Evolutionary conservation across 2,888 invertebrate species (phyloP).

Genomic region (Allolobophora icterica): DNA sequence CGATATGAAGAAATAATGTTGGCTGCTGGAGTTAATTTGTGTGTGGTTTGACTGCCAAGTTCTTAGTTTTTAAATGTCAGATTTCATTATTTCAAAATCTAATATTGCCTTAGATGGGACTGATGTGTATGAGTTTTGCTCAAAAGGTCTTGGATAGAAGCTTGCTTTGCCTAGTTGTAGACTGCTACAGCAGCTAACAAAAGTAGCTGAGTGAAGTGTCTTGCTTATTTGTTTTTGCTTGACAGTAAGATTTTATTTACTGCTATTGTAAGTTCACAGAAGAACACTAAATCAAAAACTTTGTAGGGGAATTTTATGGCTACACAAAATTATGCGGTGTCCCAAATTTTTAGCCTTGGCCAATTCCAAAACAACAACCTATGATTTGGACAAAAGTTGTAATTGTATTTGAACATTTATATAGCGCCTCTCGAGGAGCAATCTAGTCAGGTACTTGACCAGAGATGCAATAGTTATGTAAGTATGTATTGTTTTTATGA

Average conservation of each 20-base stretch:
- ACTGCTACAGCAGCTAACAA: no score
- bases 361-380: not conserved
- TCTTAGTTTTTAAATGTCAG: not conserved
- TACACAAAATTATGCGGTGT: not conserved
- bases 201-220: no score
- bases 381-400: not conserved
- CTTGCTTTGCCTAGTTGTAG: no score
- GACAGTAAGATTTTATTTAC: no score
- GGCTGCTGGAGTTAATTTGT: not conserved
- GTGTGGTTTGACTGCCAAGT: not conserved
- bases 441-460: no score
- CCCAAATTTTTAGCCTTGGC: not conserved
- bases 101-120: no score
- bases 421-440: no score
- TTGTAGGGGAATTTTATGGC: not conserved
- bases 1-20: no score
- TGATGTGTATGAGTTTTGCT: not conserved
- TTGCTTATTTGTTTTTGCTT: no score
- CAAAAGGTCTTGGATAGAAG: not conserved
- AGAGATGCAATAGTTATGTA: not conserved
- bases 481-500: not conserved
- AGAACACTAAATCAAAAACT: no score
- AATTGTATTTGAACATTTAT: not conserved
- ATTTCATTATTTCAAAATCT: not conserved
- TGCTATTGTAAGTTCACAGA: no score